Base-by-base conservation (phyloP, 2,797 vertebrate species). In the Lepilemur ruficaudatus region DNA sequence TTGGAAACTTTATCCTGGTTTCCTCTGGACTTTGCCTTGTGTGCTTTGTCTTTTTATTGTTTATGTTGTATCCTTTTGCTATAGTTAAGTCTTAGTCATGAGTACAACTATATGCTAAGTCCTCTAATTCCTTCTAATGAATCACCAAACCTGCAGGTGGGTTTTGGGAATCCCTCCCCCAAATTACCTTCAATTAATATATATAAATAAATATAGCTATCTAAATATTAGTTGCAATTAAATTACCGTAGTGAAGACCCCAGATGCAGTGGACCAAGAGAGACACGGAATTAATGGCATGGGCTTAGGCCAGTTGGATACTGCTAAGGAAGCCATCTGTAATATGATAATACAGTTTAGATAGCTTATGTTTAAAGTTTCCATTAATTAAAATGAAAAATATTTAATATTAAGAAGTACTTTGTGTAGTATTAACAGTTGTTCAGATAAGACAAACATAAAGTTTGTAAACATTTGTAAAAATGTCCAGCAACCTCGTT, bases 251-350 rank as follows among this genome's bases (percentile, higher is more conserved):
- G 99, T 99, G 98, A 99, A 99, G 96, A 99, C 99, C 88, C 98
- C 99, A 32, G 99, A 99, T 32, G 99, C 99, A 50, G 99, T 99
- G 76, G 99, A 99, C 99, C 99, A 99, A 89, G 99, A 99, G 95
- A 99, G 98, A 98, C 99, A 99, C 0, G 99, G 99, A 95, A 99
- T 98, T 97, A 99, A 97, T 18, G 99, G 99, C 97, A 99, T 99
- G 14, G 99, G 99, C 98, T 99, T 99, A 3, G 99, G 99, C 99
- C 99, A 99, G 98, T 99, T 99, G 87, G 99, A 99, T 85, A 99
- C 99, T 8, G 99, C 99, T 98, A 99, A 98, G 28, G 99, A 99
- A 15, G 99, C 99, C 99, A 99, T 99, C 99, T 99, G 98, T 38
- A 98, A 98, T 1, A 80, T 55, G 85, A 52, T 55, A 86, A 76